Conservation (phyloP, 2,113 vertebrate species). For the Dipodomys spectabilis region DNA sequence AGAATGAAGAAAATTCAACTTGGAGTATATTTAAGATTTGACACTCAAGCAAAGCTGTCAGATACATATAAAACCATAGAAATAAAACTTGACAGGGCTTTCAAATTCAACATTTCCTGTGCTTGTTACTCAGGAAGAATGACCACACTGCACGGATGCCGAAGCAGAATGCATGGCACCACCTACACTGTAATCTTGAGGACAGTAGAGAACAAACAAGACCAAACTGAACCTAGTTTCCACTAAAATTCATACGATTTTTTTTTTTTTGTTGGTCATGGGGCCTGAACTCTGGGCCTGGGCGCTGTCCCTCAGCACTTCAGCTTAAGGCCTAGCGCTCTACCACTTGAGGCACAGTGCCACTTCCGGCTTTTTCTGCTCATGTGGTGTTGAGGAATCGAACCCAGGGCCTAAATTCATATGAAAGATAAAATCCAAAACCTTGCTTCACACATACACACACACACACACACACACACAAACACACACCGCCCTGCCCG, state of each 20-base stretch:
- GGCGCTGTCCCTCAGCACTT: too few relatives aligned
- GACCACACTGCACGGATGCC: neutral
- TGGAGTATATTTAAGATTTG: neutral
- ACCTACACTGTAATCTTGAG: neutral
- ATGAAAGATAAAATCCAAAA: neutral
- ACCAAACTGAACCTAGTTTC: neutral
- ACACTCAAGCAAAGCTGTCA: neutral
- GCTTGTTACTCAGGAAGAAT: neutral
- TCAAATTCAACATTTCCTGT: neutral
- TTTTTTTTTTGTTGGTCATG: too few relatives aligned
- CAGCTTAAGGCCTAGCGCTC: too few relatives aligned
- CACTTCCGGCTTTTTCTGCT: too few relatives aligned
- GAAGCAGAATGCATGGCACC: neutral
- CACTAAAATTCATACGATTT: constrained; percentile 11
- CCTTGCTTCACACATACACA: neutral
- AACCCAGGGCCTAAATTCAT: neutral
- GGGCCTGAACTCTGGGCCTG: too few relatives aligned
- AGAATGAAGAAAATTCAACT: neutral
- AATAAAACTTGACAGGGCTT: neutral
- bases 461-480: too few relatives aligned
- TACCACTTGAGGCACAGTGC: too few relatives aligned
- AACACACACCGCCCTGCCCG: too few relatives aligned
- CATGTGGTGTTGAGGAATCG: too few relatives aligned
- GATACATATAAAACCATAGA: neutral
- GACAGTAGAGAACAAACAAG: neutral